Conservation (phyloP, 92 coral and sea anemone species). For the Epizoanthus fatuus region DNA sequence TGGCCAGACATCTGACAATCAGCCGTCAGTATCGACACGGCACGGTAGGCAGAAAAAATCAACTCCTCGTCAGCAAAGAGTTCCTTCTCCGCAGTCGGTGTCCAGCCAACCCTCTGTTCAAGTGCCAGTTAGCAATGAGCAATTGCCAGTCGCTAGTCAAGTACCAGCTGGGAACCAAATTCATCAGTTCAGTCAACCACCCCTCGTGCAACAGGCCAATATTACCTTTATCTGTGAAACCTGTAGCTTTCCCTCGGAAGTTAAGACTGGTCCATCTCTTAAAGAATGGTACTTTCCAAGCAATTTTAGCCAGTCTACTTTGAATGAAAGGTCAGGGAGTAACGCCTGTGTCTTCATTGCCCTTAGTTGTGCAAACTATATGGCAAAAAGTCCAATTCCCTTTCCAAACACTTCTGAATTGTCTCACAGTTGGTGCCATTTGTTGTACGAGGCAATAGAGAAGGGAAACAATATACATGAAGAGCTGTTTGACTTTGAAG, state of each 20-base stretch:
- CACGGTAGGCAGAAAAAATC: background rate
- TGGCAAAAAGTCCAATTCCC: background rate
- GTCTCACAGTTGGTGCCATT: conserved; percentile 23
- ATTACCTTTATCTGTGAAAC: background rate
- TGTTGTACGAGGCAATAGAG: conserved; percentile 49
- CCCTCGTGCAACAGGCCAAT: background rate
- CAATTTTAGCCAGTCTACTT: conserved; percentile 50
- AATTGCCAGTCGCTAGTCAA: background rate
- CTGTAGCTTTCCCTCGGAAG: conserved; percentile 6
- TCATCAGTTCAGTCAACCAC: too few relatives aligned
- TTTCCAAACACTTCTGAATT: conserved; percentile 53
- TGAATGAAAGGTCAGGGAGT: conserved; percentile 60
- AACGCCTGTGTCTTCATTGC: conserved; percentile 74
- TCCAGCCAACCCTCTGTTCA: background rate
- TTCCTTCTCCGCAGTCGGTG: background rate
- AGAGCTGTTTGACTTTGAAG: conserved; percentile 61
- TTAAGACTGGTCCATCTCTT: background rate
- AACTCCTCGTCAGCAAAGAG: background rate
- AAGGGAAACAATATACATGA: conserved; percentile 68
- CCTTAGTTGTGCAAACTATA: conserved; percentile 43
- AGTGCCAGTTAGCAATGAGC: background rate
- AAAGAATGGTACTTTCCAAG: conserved; percentile 51
- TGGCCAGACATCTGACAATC: background rate
- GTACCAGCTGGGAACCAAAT: background rate
- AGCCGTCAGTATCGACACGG: background rate